A percentile compares a stretch with the other conserved stretches of the same genome.
Evolutionary conservation across 2,888 invertebrate genomes (phyloP).

Genomic region (Ophion ellenae): DNA sequence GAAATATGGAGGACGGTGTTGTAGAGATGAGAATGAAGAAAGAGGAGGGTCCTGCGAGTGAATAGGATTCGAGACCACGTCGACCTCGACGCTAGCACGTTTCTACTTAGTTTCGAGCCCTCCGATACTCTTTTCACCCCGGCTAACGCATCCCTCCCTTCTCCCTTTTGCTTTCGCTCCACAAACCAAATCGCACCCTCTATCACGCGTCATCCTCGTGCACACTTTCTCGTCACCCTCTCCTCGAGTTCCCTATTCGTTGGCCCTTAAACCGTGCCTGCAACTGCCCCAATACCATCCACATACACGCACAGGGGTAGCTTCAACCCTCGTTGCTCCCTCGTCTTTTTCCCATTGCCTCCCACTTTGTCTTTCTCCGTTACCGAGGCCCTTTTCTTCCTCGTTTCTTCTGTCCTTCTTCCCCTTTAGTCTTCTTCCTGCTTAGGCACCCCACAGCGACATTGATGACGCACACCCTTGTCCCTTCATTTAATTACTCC

Average conservation of each 20-base stretch:
- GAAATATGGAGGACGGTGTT: conserved; percentile 24
- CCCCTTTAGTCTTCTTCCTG: background rate
- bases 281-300: conserved; percentile 25
- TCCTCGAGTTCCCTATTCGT: conserved; percentile 26
- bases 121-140: conserved; percentile 54
- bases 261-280: conserved; percentile 48
- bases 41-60: conserved; percentile 35
- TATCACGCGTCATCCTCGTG: conserved; percentile 39
- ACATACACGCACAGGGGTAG: conserved; percentile 11
- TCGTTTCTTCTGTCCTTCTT: conserved; percentile 13
- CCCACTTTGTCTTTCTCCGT: conserved; percentile 9
- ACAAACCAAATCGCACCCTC: conserved; percentile 48
- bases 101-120: conserved; percentile 71
- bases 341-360: conserved; percentile 1
- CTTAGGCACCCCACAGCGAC: background rate
- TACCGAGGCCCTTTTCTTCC: conserved; percentile 14
- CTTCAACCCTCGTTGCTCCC: conserved; percentile 34
- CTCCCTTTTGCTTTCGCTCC: conserved; percentile 19
- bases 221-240: conserved; percentile 35
- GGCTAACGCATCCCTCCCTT: conserved; percentile 45
- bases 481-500: conserved; percentile 52
- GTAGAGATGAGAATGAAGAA: conserved; percentile 59
- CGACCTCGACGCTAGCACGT: conserved; percentile 67
- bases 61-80: conserved; percentile 64
- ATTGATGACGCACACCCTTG: conserved; percentile 37